Base-by-base conservation (phyloP, 2,113 vertebrate species). In the Elanoides forficatus region DNA sequence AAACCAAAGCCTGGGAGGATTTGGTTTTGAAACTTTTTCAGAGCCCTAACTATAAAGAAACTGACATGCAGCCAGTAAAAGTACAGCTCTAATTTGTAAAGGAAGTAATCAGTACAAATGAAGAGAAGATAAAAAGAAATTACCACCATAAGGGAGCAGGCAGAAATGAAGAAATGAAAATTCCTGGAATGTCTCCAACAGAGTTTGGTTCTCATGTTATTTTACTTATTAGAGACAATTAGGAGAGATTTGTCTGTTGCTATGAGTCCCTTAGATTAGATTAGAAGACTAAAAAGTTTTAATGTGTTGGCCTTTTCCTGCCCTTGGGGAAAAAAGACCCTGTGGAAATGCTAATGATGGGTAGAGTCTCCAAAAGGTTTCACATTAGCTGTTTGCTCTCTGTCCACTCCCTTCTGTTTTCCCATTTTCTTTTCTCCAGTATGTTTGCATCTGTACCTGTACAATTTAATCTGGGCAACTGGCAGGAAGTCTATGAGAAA, bases 121-220 rank as follows among this genome's bases (percentile, higher is more conserved):
- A 96, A 93, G 73, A 93, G 56, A 56, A 91, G 84, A 93, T 87
- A 89, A 94, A 96, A 96, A 95, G 89, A 94, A 95, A 94, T 94
- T 92, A 17, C 30, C 65, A 70, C 84, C 29, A 40, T 59, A 89
- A 85, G 50, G 32, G 60, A 91, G 52, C 68, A 79, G 65, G 48
- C 60, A 90, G 53, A 91, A 84, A 81, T 63, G 26, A 93, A 96
- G 76, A 93, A 56, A 87, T 34, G 53, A 90, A 96, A 96, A 91
- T 82, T 89, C 52, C 66, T 93, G 89, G 52, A 94, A 91, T 48
- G 43, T 58, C 29, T 95, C 90, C 95, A 96, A 26, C 15, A 56
- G 68, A 89, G 53, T 87, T 95, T 88, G 30, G 40, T 74, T 91
- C 53, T 95, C 34, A 52, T 94, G 70, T 89, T 95, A 75, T 82